Evolutionary conservation across 1,140 invertebrate species (phyloP), one percentile per base, ranked within the genome.

Genomic region (Danaus melanippus): DNA sequence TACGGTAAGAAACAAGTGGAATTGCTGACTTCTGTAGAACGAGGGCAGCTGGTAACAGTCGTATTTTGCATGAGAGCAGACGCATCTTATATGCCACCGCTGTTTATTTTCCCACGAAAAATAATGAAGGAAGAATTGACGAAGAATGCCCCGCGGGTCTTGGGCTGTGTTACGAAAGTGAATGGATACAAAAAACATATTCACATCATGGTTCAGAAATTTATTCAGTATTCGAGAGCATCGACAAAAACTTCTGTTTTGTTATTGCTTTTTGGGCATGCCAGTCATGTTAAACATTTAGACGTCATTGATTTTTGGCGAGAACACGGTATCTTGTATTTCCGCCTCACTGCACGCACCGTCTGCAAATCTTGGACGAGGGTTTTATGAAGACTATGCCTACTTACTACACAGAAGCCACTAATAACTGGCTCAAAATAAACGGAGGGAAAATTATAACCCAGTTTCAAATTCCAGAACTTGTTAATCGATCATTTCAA

Each of bases 371-470:
- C 15, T 15, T 45, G 10, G 43, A 45, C 10, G 43, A 8, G 8
- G 8, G 8, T 45, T 45, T 45, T 45, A 45, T 45, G 43, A 48
- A 48, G 10, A 7, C 46, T 32, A 12, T 32, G 12, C 3, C 15
- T 15, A 50, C 17, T 50, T 50, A 50, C 40, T 50, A 39, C 40
- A 39, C 48, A 7, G 48, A 50, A 40, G 48, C 15, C 32, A 21
- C 48, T n/a, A 17, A 50, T 8, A 50, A 50, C 39, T 32, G 21
- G 32, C 40, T 50, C 21, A 50, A 12, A n/a, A 50, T 50, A 21
- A 50, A 50, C 10, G 32, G 10, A 50, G 48, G n/a, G 6, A 50
- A 39, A 11, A 39, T 50, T 50, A 50, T 50, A 39, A 50, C 48
- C 10, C 48, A 50, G 40, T 50, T 39, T n/a, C 48, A 50, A n/a